phyloP scores from a whole-genome alignment of 1,140 invertebrate species.

The Drosophila tristis region DNA sequence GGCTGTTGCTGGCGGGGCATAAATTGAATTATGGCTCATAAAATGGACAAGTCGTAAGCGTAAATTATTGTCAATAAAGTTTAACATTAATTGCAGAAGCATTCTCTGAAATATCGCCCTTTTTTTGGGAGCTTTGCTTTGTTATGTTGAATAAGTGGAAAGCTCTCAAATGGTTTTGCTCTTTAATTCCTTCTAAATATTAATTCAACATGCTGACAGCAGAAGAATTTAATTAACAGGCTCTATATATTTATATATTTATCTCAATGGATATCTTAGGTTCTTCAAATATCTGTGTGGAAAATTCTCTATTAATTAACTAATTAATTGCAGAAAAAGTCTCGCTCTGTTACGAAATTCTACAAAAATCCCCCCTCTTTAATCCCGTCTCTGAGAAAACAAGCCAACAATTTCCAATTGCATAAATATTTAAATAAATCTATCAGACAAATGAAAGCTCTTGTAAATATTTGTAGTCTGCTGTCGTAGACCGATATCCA shows the following conservation, averaged over 20 bases:
- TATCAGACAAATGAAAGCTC: conserved; percentile 41
- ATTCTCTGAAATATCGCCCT: not conserved
- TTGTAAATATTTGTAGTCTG: conserved; percentile 58
- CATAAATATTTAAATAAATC: conserved; percentile 60
- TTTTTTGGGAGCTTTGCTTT: not conserved
- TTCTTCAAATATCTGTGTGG: not conserved
- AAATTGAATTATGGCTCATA: conserved; percentile 56
- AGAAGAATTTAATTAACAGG: no score
- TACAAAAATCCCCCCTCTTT: not conserved
- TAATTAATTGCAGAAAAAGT: no score
- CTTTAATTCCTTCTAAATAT: no score
- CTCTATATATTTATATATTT: no score
- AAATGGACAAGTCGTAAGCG: conserved; percentile 26
- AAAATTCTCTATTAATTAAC: no score
- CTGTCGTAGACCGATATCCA: conserved; percentile 12
- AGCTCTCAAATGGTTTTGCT: no score
- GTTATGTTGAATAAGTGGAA: no score
- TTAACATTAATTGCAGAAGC: conserved; percentile 22
- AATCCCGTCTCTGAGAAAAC: conserved; percentile 1
- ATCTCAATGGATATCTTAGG: no score
- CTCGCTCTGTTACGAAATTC: no score
- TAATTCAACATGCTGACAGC: no score
- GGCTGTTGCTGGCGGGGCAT: conserved; percentile 45
- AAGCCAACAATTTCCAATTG: conserved; percentile 3
- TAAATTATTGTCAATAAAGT: conserved; percentile 49